These are phyloP conservation scores for Hydrozoanthus tunicans DNA, from an alignment of 64 coral and sea anemone genomes.

Conservation along the genomic window DNA sequence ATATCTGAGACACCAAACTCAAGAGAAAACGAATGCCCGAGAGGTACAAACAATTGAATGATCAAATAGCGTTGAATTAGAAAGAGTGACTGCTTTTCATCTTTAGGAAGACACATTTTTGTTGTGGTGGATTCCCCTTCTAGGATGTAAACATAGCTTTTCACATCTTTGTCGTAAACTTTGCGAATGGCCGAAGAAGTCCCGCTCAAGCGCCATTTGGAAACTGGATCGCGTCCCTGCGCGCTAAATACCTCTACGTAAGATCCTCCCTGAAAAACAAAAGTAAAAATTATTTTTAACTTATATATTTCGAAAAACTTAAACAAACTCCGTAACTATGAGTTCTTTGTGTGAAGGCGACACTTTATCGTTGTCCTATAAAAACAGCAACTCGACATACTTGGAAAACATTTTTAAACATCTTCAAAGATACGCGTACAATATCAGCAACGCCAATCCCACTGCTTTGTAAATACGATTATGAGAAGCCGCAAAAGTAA, in stretches of 20 bases:
- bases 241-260: slow-evolving; percentile 96
- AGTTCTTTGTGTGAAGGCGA: not conserved
- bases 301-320: not conserved
- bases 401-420: slow-evolving; percentile 97
- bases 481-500: slow-evolving; percentile 33
- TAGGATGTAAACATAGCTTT: slow-evolving; percentile 96
- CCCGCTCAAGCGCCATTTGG: slow-evolving; percentile 89
- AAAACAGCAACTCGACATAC: slow-evolving; percentile 31
- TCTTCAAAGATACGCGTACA: slow-evolving; percentile 23
- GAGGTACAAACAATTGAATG: slow-evolving; percentile 79
- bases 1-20: slow-evolving; percentile 91
- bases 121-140: slow-evolving; percentile 98
- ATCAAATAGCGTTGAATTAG: slow-evolving; percentile 89
- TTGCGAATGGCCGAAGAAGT: slow-evolving; percentile 70
- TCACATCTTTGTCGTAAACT: slow-evolving; percentile 93
- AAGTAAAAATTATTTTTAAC: not conserved
- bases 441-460: slow-evolving; percentile 36
- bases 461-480: slow-evolving; percentile 31
- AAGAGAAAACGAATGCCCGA: slow-evolving; percentile 91
- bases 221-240: slow-evolving; percentile 90
- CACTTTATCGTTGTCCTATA: not conserved
- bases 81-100: slow-evolving; percentile 91
- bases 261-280: slow-evolving; percentile 78
- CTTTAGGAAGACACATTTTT: slow-evolving; percentile 95
- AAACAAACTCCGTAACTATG: slow-evolving; percentile 29